Percentiles rank a stretch among this genome's conserved stretches.
Evolutionary conservation across 2,113 vertebrate species (phyloP).

Genomic region (Thomomys bottae): DNA sequence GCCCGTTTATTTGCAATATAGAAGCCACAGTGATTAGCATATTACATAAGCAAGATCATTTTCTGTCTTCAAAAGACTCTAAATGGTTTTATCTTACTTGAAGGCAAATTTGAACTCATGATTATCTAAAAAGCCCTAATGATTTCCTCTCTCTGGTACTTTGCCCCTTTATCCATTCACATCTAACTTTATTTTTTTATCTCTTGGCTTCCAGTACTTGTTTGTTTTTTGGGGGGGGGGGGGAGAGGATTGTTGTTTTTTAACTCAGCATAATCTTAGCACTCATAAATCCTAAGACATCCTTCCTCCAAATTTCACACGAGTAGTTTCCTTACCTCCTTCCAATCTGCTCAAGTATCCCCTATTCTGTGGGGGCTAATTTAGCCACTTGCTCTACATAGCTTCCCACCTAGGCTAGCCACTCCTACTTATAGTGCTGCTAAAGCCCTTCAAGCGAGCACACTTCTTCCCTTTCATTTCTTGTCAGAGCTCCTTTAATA

Average conservation of each 20-base stretch:
- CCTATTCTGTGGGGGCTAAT: background rate
- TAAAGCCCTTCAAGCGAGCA: background rate
- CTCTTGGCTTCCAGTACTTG: background rate
- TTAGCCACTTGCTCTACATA: background rate
- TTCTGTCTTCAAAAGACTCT: background rate
- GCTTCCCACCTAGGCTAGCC: background rate
- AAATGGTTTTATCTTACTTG: background rate
- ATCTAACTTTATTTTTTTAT: background rate
- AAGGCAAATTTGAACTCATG: background rate
- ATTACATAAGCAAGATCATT: background rate
- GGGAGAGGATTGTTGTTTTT: no score
- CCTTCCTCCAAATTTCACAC: conserved; percentile 11
- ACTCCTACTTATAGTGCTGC: background rate
- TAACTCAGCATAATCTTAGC: background rate
- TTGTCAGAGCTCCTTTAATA: background rate
- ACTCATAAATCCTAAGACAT: background rate
- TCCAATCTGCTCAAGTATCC: background rate
- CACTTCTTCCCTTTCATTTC: conserved; percentile 1
- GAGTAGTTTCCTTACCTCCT: background rate
- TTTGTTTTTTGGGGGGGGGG: no score
- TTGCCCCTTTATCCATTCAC: background rate
- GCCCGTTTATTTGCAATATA: background rate
- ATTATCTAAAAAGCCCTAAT: background rate
- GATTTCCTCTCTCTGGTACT: background rate
- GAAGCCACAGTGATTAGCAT: background rate